Evolutionary conservation across 2,888 invertebrate genomes (phyloP), one percentile per base, ranked within the genome.

Genomic region (Allygus modestus): DNA sequence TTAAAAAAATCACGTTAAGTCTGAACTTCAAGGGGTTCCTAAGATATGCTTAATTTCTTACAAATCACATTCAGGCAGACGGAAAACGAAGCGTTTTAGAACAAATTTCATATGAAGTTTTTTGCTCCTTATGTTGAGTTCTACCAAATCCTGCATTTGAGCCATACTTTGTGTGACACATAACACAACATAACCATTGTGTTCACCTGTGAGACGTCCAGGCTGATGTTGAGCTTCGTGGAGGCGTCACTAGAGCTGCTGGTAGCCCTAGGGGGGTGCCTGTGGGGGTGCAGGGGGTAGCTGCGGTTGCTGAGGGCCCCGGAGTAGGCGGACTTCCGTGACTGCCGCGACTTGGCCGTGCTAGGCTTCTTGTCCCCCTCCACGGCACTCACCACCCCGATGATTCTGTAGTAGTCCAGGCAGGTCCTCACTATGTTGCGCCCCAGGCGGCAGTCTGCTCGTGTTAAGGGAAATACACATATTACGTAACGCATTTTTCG

Each of bases 401-500:
- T 94, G 85, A 94, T 93, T 88, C 94, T 94, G 91, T 97, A 97
- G 90, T 96, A 97, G 89, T 97, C 96, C 83, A 96, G 91, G 89
- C 96, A 93, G 0, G 96, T 95, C 69, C 95, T 92, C 0, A 94
- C 94, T 86, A 97, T 90, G 90, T 96, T 96, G 85, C 96, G 85
- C 37, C 89, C 89, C 17, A 88, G 85, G 81, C 87, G 85, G 73
- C 87, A 88, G 85, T 89, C 88, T 88, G 86, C 17, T 41, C 17
- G n/a, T 51, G 77, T 51, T 51, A 61, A 61, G 77, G 75, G 9
- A 4, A 17, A 58, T 58, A 37, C 37, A n/a, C n/a, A n/a, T n/a
- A n/a, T n/a, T n/a, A n/a, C n/a, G n/a, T n/a, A n/a, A n/a, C n/a
- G n/a, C n/a, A n/a, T n/a, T n/a, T n/a, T n/a, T n/a, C n/a, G n/a